Evolutionary conservation across 1,140 invertebrate species (phyloP).

Genomic region (Euschistus heros): DNA sequence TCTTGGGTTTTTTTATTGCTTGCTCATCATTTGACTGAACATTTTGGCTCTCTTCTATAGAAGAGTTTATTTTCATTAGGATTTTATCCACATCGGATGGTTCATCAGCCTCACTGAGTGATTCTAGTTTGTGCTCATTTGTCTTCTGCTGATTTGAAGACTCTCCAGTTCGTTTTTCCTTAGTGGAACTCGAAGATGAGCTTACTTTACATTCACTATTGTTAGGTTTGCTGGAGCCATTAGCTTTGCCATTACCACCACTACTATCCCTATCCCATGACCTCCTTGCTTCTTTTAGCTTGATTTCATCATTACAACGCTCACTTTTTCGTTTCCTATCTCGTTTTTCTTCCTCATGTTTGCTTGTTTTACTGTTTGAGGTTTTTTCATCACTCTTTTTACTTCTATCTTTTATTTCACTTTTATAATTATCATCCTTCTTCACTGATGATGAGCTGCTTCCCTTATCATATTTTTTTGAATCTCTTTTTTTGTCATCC

Average conservation of each 20-base stretch:
- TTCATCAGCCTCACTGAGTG: not conserved
- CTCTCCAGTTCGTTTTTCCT: not conserved
- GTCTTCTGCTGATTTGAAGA: not conserved
- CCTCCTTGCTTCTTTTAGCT: constrained; percentile 21
- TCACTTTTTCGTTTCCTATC: constrained; percentile 16
- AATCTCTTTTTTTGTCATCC: constrained; percentile 16
- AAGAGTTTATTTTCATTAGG: constrained; percentile 20
- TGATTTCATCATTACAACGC: constrained; percentile 23
- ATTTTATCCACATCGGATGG: constrained; percentile 17
- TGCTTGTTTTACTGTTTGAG: constrained; percentile 14
- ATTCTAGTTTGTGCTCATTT: not conserved
- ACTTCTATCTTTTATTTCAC: constrained; percentile 11
- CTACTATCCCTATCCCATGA: constrained; percentile 29
- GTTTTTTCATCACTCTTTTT: constrained; percentile 16
- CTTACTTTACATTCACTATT: not conserved
- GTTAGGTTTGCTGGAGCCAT: not conserved
- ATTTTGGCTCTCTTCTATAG: constrained; percentile 14
- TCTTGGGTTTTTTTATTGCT: constrained; percentile 30
- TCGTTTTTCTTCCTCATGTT: constrained; percentile 19
- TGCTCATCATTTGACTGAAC: constrained; percentile 1
- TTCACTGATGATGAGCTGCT: constrained; percentile 16
- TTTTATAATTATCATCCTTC: constrained; percentile 22
- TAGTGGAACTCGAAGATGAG: not conserved
- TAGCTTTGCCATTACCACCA: constrained; percentile 21
- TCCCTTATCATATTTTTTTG: constrained; percentile 11